Conservation (phyloP, 2,797 vertebrate genomes). For the Coracias cyanogaster region DNA sequence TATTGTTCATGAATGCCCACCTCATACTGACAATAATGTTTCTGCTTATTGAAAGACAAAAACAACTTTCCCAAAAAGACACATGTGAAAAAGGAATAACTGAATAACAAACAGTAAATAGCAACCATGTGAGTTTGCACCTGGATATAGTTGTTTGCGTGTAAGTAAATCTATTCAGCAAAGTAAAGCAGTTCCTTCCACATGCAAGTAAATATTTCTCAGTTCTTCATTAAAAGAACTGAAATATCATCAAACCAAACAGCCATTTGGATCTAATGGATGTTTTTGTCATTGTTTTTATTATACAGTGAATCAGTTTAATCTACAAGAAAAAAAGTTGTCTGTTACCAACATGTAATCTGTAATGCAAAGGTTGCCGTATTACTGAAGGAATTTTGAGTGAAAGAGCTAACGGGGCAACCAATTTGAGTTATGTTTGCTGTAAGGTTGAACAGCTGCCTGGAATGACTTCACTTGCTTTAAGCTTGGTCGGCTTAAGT, state of each 20-base stretch:
- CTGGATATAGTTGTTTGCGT: background rate
- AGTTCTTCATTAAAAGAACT: background rate
- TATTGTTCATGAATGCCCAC: background rate
- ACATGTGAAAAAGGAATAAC: background rate
- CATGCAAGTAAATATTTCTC: background rate
- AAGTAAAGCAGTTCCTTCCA: background rate
- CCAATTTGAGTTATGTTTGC: background rate
- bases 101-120: background rate
- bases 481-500: background rate
- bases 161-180: background rate
- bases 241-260: background rate
- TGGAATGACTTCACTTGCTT: background rate
- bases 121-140: background rate
- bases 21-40: background rate
- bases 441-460: background rate
- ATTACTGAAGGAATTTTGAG: background rate
- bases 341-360: background rate
- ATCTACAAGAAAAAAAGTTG: background rate
- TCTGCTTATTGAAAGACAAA: background rate
- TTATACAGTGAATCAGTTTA: background rate
- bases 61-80: background rate
- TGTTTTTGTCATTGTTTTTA: too few relatives aligned
- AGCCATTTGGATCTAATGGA: background rate
- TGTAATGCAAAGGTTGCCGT: background rate
- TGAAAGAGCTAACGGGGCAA: background rate